Evolutionary conservation across 2,888 invertebrate species (phyloP), one percentile per base, ranked within the genome.

Genomic region (Tachystola acroxantha): DNA sequence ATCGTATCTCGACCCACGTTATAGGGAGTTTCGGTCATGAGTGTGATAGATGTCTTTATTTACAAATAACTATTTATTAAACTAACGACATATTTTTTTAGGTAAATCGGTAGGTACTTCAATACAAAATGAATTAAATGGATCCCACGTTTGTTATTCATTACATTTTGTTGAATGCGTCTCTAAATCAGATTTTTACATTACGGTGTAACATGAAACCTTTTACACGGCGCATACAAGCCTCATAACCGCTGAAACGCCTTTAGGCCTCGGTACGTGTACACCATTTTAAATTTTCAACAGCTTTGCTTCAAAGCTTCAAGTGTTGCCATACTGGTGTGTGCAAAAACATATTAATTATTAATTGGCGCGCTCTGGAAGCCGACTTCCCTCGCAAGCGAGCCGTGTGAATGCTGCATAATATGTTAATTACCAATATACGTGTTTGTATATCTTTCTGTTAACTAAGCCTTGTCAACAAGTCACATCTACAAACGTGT

Each of bases 271-370:
- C 37, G 50, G 10, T 19, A 32, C 53, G 58, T 56, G 56, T 60
- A 58, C 59, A 58, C 53, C 52, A 47, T 56, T 70, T 77, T 69
- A 75, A 76, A 73, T 55, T 77, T 77, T 74, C 61, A 77, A 62
- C 57, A 59, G 58, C 53, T 50, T 46, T 50, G 53, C 57, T 57
- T 48, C 56, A 56, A 57, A 57, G 52, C 52, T 53, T 48, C 50
- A 57, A 64, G 59, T 59, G 55, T 56, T 51, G 45, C 38, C 40
- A 51, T 57, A 63, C 60, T 61, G 67, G 68, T 69, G 64, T 71
- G 72, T 63, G 74, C 64, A 64, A 68, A 68, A 72, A 70, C 73
- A 69, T 68, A 77, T 84, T 82, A 78, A 80, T 78, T 72, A 79
- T 79, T 77, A 55, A 78, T 53, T 51, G 42, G 56, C n/a, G 45